phyloP scores from a whole-genome alignment of 1,140 invertebrate species.

The Pogonus chalceus region DNA sequence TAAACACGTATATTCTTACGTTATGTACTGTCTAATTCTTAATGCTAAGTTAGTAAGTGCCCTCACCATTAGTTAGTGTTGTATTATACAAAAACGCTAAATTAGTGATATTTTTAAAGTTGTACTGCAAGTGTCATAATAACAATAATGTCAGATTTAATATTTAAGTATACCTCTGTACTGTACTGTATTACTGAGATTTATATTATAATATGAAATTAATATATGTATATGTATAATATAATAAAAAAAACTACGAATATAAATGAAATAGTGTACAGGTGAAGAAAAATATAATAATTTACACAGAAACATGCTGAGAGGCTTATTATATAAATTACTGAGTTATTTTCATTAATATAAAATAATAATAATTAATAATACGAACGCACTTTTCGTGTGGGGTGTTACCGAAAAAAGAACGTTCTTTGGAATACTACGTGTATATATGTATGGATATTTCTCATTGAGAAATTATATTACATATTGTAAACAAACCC shows the following conservation, averaged over 20 bases:
- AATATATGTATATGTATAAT: not conserved
- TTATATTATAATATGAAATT: not conserved
- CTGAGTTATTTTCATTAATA: not conserved
- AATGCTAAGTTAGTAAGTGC: constrained; percentile 27
- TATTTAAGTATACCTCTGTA: constrained; percentile 12
- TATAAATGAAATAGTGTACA: constrained; percentile 2
- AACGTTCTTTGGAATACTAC: not conserved
- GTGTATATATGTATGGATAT: not conserved
- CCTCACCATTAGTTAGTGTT: constrained; percentile 33
- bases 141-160: constrained; percentile 10
- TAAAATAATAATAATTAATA: not conserved
- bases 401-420: not conserved
- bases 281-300: not conserved
- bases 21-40: constrained; percentile 23
- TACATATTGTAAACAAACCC: too few species aligned
- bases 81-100: constrained; percentile 29
- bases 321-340: not conserved
- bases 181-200: not conserved
- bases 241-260: not conserved
- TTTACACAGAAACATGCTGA: not conserved
- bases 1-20: constrained; percentile 23
- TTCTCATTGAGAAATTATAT: not conserved
- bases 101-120: constrained; percentile 29
- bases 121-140: constrained; percentile 25
- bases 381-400: not conserved